Base-by-base conservation (phyloP, 30 jellyfish, hydroid and myxozoan species). In the Hydra vulgaris region DNA sequence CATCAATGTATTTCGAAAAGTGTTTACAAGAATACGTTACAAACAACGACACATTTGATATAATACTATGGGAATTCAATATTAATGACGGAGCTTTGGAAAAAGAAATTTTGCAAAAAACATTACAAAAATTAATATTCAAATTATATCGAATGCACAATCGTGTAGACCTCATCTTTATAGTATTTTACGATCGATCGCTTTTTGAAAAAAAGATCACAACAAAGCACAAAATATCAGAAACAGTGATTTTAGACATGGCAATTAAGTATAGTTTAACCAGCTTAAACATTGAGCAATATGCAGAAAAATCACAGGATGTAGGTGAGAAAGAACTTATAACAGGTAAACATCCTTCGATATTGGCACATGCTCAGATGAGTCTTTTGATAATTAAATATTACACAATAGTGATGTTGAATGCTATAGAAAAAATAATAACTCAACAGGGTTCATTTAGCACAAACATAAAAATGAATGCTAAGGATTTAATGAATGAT, bases 331-430 rank as follows among this genome's bases (percentile, higher is more conserved):
- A n/a, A 23, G 75, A 68, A 68, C 27, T 89, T 84, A 81, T 89
- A 67, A 89, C 27, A 26, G 84, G 73, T 1, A 89, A 89, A 20
- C 97, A 90, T 26, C 97, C 97, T 18, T 90, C 97, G 1, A 68
- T 67, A 54, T 74, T 90, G 21, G 97, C 96, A 79, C 97, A 90
- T 83, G 96, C 97, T n/a, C 97, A 90, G 87, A 90, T 90, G 95
- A 77, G 96, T 23, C 83, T 74, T 25, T 53, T 83, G 17, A 79
- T 90, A 7, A 86, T 86, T 15, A 83, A 82, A 25, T 86, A 86
- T 80, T 75, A 82, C 82, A 82, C 69, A 19, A 25, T 24, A 54
- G 54, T 79, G 16, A 23, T 55, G 55, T 23, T 23, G 12, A 26
- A 27, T 12, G 17, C 66, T 20, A 26, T 73, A 73, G 81, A 73